These are phyloP conservation scores for Tylochromis polylepis DNA, from an alignment of 2,113 vertebrate species.

Conservation along the genomic window DNA sequence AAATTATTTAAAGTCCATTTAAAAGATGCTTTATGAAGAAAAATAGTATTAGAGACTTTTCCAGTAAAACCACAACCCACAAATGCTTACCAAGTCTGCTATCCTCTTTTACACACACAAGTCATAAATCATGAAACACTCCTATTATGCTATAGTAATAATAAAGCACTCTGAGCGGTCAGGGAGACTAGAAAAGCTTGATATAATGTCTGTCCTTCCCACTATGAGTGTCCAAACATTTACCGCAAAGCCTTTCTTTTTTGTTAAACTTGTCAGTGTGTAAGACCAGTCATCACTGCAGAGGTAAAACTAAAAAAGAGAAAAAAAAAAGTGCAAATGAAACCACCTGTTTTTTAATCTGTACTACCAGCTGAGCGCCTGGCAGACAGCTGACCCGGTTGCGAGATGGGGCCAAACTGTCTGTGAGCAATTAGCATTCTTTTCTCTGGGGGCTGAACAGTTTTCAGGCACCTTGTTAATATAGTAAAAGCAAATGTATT, in stretches of 20 bases:
- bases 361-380: conserved; percentile 54
- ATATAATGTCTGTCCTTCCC: neutral
- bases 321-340: conserved; percentile 28
- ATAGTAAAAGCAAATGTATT: conserved; percentile 22
- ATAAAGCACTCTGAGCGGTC: neutral
- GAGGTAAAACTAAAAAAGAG: neutral
- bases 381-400: conserved; percentile 42
- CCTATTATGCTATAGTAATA: neutral
- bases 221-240: neutral
- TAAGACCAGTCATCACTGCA: neutral
- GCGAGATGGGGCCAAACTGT: neutral
- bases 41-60: neutral
- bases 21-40: neutral
- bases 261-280: neutral
- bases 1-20: neutral
- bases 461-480: conserved; percentile 31
- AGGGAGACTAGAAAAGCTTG: neutral
- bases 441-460: conserved; percentile 23
- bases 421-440: conserved; percentile 66
- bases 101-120: neutral
- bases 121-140: neutral
- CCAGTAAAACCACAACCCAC: neutral
- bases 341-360: conserved; percentile 61
- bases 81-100: neutral
- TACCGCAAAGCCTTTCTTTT: neutral